These are phyloP conservation scores for Peromyscus maniculatus DNA, from an alignment of 2,113 vertebrate genomes.

Conservation along the genomic window DNA sequence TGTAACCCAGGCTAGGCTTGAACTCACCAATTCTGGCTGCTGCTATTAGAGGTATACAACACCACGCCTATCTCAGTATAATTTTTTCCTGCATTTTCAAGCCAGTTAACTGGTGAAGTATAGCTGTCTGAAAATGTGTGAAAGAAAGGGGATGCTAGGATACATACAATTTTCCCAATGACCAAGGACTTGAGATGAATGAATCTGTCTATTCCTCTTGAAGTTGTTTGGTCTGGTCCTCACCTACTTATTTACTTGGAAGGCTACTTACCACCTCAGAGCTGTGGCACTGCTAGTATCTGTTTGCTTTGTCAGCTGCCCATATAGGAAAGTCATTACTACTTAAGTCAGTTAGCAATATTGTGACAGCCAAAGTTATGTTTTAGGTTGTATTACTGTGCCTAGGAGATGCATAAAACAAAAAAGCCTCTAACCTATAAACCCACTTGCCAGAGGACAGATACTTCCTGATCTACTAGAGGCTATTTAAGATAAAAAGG, in stretches of 20 bases:
- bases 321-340: background rate
- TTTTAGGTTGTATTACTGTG: background rate
- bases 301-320: background rate
- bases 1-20: too few species aligned
- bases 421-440: background rate
- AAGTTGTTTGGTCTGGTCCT: background rate
- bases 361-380: background rate
- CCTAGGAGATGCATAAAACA: background rate
- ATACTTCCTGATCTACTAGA: background rate
- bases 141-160: background rate
- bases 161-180: background rate
- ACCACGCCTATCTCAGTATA: background rate
- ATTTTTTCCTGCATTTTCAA: background rate
- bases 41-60: background rate
- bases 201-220: background rate
- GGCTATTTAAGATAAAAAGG: background rate
- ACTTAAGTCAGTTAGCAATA: background rate
- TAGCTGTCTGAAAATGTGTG: background rate
- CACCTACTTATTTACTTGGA: background rate
- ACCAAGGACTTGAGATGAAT: background rate
- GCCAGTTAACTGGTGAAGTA: slow-evolving; percentile 2
- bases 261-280: background rate
- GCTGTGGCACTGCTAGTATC: background rate
- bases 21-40: background rate
- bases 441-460: background rate